Percentiles rank a stretch among this genome's conserved stretches.
Evolutionary conservation across 2,113 vertebrate species (phyloP).

Genomic region (Lota lota): DNA sequence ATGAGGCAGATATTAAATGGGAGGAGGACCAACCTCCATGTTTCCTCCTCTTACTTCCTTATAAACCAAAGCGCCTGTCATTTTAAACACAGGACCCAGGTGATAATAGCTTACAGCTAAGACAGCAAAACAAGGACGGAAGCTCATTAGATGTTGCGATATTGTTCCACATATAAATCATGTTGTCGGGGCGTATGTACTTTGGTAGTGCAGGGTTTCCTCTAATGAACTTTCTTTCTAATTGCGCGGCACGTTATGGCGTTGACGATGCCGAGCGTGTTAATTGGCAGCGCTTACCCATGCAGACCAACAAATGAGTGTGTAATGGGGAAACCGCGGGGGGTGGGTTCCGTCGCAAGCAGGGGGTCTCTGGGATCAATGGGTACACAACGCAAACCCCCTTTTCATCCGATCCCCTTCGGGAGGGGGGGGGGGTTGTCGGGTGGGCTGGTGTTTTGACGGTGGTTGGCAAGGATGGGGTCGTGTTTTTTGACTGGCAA

Average conservation of each 20-base stretch:
- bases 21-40: too few relatives aligned
- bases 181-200: neutral
- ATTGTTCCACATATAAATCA: too few relatives aligned
- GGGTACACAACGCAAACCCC: slow-evolving; percentile 5
- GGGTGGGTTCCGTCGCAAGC: slow-evolving; percentile 47
- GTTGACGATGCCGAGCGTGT: slow-evolving; percentile 42
- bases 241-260: slow-evolving; percentile 51
- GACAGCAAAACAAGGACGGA: neutral
- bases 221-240: slow-evolving; percentile 55
- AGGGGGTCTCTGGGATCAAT: slow-evolving; percentile 39
- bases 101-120: slow-evolving; percentile 3
- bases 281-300: slow-evolving; percentile 58
- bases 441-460: neutral
- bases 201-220: neutral
- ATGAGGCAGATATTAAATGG: too few relatives aligned
- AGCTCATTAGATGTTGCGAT: too few relatives aligned
- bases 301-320: slow-evolving; percentile 55
- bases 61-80: too few relatives aligned
- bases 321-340: slow-evolving; percentile 54
- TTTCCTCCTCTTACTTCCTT: too few relatives aligned
- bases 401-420: slow-evolving; percentile 39
- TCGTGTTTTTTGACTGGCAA: neutral
- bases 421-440: slow-evolving; percentile 15
- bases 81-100: neutral
- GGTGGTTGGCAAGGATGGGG: neutral